Base-by-base conservation (phyloP, 1,140 invertebrate genomes). In the Brachionus plicatilis region DNA sequence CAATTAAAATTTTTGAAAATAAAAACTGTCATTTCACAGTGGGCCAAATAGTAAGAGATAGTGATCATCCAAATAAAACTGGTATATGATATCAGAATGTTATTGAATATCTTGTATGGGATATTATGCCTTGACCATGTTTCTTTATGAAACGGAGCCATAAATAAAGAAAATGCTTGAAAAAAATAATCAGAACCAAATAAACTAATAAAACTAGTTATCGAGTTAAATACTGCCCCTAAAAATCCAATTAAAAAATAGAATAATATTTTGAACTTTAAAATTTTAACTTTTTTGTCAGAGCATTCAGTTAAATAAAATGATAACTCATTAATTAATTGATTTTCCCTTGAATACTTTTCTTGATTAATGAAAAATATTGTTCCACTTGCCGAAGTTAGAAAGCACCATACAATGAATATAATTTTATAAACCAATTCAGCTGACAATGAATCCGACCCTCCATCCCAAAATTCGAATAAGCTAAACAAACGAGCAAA, bases 331-430 rank as follows among this genome's bases (percentile, higher is more conserved):
- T 76, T 1, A 76, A 76, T 50, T 27, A 76, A 37, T 5, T 11
- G 11, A 45, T 60, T 45, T 65, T 65, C 60, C 37, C 79, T 37
- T 20, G 53, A 41, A 33, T 17, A 0, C 4, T 20, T 20, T 45
- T 82, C 79, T 60, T 82, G 53, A 47, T 82, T 82, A 8, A 82
- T 82, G 11, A 60, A 82, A 9, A 82, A 20, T 20, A 82, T 33
- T 20, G 79, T 82, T 60, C 17, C 60, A 8, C 12, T 60, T 9
- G 37, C n/a, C 11, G 17, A 27, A 7, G 17, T 41, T 20, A 20
- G 29, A 41, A 82, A 68, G 12, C 33, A 11, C 79, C 79, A 82
- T 27, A 82, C n/a, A 27, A 29, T 17, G 24, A 41, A 33, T 8
- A 82, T 60, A n/a, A 82, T 60, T 45, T 82, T 41, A 33, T 82